Evolutionary conservation across 2,888 invertebrate species (phyloP).

Genomic region (Netelia virgata): DNA sequence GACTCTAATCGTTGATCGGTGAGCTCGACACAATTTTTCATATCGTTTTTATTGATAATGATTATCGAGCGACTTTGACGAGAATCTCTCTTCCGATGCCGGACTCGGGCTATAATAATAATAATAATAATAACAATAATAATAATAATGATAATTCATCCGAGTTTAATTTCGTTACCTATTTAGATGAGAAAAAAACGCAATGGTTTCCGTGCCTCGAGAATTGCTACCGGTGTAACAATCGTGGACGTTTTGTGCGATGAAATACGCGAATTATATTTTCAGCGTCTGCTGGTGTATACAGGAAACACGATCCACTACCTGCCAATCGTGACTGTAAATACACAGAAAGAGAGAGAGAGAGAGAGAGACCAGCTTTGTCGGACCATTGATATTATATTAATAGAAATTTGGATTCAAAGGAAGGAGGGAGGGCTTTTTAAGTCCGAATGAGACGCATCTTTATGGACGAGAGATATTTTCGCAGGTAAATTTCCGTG

Average conservation of each 20-base stretch:
- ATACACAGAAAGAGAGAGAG: slow-evolving; percentile 47
- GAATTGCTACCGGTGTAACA: slow-evolving; percentile 36
- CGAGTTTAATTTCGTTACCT: slow-evolving; percentile 58
- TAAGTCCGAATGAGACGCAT: slow-evolving; percentile 29
- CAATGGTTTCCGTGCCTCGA: slow-evolving; percentile 29
- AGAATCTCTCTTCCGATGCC: slow-evolving; percentile 63
- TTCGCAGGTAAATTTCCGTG: slow-evolving; percentile 28
- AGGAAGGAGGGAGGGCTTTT: slow-evolving; percentile 19
- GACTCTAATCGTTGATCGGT: slow-evolving; percentile 36
- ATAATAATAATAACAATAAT: slow-evolving; percentile 35
- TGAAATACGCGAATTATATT: slow-evolving; percentile 55
- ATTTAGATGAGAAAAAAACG: slow-evolving; percentile 37
- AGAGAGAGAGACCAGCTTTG: slow-evolving; percentile 48
- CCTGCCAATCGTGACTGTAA: slow-evolving; percentile 59
- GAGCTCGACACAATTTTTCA: slow-evolving; percentile 48
- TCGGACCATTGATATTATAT: slow-evolving; percentile 68
- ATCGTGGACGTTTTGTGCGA: slow-evolving; percentile 8
- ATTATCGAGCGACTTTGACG: slow-evolving; percentile 39
- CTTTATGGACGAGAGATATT: slow-evolving; percentile 34
- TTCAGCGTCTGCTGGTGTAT: slow-evolving; percentile 45
- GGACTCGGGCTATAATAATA: slow-evolving; percentile 36
- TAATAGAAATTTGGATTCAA: slow-evolving; percentile 62
- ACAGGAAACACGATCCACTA: slow-evolving; percentile 49
- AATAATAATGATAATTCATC: slow-evolving; percentile 53
- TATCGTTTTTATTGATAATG: slow-evolving; percentile 48